Evolutionary conservation across 2,797 vertebrate genomes (phyloP).

Genomic region (Alca torda): DNA sequence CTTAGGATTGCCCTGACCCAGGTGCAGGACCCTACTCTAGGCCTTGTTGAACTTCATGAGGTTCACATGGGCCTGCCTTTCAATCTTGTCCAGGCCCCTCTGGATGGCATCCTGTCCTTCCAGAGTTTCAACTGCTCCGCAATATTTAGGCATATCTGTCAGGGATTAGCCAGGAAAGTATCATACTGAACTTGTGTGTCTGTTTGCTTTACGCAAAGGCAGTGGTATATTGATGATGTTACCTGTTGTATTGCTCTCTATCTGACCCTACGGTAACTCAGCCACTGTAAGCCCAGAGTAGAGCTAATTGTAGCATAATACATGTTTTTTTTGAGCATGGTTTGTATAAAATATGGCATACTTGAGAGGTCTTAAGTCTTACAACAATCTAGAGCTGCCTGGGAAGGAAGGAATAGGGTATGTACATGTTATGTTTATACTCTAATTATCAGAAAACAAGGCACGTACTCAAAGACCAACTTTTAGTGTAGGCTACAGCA

Average conservation of each 20-base stretch:
- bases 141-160: not conserved
- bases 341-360: not conserved
- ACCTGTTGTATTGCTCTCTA: not conserved
- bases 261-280: too few species aligned
- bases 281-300: not conserved
- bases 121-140: not conserved
- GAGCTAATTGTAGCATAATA: not conserved
- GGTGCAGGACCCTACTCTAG: not conserved
- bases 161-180: not conserved
- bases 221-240: not conserved
- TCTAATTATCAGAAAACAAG: not conserved
- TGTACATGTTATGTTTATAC: accelerated
- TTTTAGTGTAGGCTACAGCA: not conserved
- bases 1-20: not conserved
- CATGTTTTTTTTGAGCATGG: not conserved
- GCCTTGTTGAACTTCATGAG: not conserved
- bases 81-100: not conserved
- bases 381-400: not conserved
- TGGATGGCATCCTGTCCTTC: not conserved
- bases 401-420: not conserved
- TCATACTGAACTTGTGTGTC: too few species aligned
- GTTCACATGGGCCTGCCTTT: not conserved
- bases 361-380: not conserved
- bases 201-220: not conserved
- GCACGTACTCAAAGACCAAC: not conserved